These are phyloP conservation scores for Anguilla japonica DNA, from an alignment of 2,113 vertebrate species.

Conservation along the genomic window DNA sequence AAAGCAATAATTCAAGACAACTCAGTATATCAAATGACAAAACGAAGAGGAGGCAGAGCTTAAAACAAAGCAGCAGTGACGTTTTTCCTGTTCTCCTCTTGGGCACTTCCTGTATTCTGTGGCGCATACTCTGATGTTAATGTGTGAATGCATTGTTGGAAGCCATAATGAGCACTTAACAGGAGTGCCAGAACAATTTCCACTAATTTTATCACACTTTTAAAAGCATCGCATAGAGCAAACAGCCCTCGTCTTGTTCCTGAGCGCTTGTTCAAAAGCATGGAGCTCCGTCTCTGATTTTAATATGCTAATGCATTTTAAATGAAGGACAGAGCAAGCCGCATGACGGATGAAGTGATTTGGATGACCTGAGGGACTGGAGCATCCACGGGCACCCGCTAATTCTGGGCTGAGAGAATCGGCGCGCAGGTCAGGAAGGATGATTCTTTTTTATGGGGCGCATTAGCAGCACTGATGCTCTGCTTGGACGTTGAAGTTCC, in stretches of 20 bases:
- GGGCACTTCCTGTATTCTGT: no score
- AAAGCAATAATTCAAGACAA: no score
- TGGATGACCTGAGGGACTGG: slow-evolving; percentile 31
- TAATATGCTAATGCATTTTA: not conserved
- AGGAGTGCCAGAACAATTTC: not conserved
- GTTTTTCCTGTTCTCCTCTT: no score
- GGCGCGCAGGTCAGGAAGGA: slow-evolving; percentile 23
- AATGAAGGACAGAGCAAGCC: not conserved
- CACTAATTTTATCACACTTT: not conserved
- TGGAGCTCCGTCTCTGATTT: not conserved
- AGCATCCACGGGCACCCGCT: slow-evolving; percentile 25
- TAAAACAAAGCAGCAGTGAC: no score
- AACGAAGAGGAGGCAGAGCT: no score
- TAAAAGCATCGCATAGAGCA: not conserved
- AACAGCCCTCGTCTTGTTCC: not conserved
- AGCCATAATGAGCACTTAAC: not conserved
- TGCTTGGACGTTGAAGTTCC: slow-evolving; percentile 31
- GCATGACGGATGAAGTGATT: slow-evolving; percentile 23
- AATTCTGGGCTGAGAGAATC: slow-evolving; percentile 1
- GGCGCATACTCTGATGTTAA: not conserved
- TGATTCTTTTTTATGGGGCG: slow-evolving; percentile 29
- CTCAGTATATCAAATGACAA: no score
- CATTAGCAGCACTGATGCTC: slow-evolving; percentile 32
- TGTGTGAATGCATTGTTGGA: not conserved
- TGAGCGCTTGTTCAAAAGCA: not conserved